A percentile compares a stretch with the other conserved stretches of the same genome.
Evolutionary conservation across 2,888 invertebrate species (phyloP).

Genomic region (Macaria liturata): DNA sequence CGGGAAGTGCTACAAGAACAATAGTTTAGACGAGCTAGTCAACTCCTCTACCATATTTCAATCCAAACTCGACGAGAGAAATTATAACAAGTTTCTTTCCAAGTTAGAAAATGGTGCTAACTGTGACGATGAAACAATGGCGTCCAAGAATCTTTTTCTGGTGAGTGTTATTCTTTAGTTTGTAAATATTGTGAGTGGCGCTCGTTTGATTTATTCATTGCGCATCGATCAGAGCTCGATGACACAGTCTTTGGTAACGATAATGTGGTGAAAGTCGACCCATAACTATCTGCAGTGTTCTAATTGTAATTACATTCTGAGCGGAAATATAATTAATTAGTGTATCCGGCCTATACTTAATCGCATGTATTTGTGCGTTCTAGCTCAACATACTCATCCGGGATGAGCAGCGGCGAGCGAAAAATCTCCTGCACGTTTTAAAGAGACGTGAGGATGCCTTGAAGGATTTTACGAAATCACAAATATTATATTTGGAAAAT

Average conservation of each 20-base stretch:
- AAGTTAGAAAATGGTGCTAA: constrained; percentile 64
- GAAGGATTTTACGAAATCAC: constrained; percentile 77
- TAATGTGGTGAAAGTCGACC: constrained; percentile 28
- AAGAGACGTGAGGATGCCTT: constrained; percentile 78
- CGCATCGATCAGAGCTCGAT: constrained; percentile 25
- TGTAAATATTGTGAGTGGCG: constrained; percentile 60
- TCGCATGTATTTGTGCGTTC: constrained; percentile 36
- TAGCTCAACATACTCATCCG: constrained; percentile 80
- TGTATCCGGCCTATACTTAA: not conserved
- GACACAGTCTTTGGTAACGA: constrained; percentile 26
- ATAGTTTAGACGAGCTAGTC: constrained; percentile 55
- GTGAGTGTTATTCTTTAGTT: constrained; percentile 69
- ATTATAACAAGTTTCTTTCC: constrained; percentile 60
- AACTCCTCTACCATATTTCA: constrained; percentile 43
- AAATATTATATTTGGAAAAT: constrained; percentile 75
- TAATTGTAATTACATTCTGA: constrained; percentile 9
- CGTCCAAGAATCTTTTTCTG: constrained; percentile 79
- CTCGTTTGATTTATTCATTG: constrained; percentile 36
- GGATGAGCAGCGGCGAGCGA: constrained; percentile 78
- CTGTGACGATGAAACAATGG: constrained; percentile 73
- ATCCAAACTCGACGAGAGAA: constrained; percentile 52
- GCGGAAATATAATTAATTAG: not conserved
- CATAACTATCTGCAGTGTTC: constrained; percentile 7
- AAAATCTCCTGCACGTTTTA: constrained; percentile 71
- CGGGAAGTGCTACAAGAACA: constrained; percentile 55